Conservation (phyloP, 2,797 vertebrate species). For the Emydoidea blandingii region DNA sequence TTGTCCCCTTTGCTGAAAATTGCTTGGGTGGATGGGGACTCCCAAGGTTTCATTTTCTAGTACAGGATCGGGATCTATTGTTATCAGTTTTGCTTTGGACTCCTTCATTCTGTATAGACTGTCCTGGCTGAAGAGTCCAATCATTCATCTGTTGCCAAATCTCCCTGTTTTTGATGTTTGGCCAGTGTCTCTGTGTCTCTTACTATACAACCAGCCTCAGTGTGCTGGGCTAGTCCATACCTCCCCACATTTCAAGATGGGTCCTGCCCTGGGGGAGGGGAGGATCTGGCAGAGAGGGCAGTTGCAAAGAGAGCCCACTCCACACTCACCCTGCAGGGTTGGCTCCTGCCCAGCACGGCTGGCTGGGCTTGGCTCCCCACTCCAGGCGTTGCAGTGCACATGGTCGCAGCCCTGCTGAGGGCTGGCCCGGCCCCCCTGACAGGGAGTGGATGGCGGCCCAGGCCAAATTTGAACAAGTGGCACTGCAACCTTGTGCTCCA, state of each 20-base stretch:
- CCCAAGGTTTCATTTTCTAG: neutral
- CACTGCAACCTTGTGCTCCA: neutral
- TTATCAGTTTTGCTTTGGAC: neutral
- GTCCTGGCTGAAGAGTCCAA: neutral
- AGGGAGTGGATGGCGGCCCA: neutral
- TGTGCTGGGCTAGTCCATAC: neutral
- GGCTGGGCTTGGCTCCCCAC: too few relatives aligned
- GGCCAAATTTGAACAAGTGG: neutral
- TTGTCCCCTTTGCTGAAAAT: neutral
- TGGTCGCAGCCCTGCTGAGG: neutral
- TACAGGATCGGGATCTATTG: neutral
- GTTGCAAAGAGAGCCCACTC: neutral
- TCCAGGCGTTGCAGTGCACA: too few relatives aligned
- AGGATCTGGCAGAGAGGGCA: neutral
- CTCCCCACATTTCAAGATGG: neutral
- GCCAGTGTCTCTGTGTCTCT: constrained; percentile 49
- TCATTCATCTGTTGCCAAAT: constrained; percentile 37
- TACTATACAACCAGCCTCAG: constrained; percentile 57
- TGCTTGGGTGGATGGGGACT: neutral
- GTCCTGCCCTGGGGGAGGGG: neutral
- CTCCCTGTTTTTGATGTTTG: constrained; percentile 32
- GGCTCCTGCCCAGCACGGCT: neutral
- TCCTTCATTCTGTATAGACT: constrained; percentile 1
- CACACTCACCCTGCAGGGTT: neutral
- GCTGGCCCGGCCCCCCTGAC: neutral